Evolutionary conservation across 2,797 vertebrate genomes (phyloP), one percentile per base, ranked within the genome.

Genomic region (Tragopan temminckii): DNA sequence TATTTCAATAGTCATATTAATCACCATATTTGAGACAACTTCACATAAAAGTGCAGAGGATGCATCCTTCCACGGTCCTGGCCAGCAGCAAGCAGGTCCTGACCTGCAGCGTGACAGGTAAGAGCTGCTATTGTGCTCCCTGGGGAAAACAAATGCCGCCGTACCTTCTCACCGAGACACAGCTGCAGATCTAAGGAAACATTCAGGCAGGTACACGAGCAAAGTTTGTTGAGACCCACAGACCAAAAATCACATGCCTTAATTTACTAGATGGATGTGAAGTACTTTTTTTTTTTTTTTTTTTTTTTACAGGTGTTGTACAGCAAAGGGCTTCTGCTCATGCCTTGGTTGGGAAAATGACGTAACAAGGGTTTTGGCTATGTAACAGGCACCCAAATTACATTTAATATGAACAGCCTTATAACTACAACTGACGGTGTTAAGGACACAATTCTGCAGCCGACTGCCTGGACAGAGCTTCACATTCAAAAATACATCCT

Each of bases 1-100:
- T 97, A 96, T 96, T 96, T 83, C 94, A 97, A 97, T 94, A 96
- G 92, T 89, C 80, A 95, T 93, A 74, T 96, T 95, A 72, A 94
- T 96, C 88, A 95, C 94, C 79, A 62, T 94, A 94, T 90, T 94
- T 96, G 85, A 89, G 88, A 96, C 95, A 93, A 93, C 70, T 94
- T 96, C 87, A 95, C 92, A 81, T 42, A 29, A 94, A 91, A 95
- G 94, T 95, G 93, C 86, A 27, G 92, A 95, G 92, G 88, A 86
- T 88, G 74, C 80, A 89, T 91, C 78, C 77, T 64, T 57, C 85
- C 61, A 64, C 57, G 75, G 88, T 85, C 52, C 76, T 57, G 88
- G 88, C 92, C 80, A 93, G 85, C 24, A 96, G 93, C 87, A 14
- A 90, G 87, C n/a, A n/a, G 0, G 61, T 80, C 88, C n/a, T n/a